These are phyloP conservation scores for Scophthalmus maximus DNA, from an alignment of 2,113 vertebrate genomes.

Conservation along the genomic window DNA sequence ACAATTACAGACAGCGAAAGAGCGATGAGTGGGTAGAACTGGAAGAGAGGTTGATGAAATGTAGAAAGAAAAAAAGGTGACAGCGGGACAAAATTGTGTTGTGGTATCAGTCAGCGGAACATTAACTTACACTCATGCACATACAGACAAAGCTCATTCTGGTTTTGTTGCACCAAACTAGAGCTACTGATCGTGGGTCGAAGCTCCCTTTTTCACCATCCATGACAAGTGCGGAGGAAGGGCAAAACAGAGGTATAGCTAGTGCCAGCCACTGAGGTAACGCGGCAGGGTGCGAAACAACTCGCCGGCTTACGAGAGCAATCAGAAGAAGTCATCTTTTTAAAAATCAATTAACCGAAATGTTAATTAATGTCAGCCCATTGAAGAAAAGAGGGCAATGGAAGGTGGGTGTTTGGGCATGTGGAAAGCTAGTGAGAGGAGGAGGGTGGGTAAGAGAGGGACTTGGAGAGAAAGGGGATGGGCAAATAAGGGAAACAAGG, in stretches of 20 bases:
- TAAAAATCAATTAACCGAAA: constrained; percentile 97
- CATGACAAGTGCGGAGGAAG: constrained; percentile 69
- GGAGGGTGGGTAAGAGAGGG: constrained; percentile 82
- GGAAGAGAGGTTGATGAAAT: constrained; percentile 40
- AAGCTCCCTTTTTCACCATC: constrained; percentile 61
- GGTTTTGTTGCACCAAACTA: constrained; percentile 47
- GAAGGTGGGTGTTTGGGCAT: constrained; percentile 72
- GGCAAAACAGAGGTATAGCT: constrained; percentile 61
- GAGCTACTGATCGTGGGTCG: constrained; percentile 67
- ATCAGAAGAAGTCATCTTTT: constrained; percentile 92
- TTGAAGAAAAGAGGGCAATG: constrained; percentile 86
- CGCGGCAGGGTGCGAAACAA: constrained; percentile 50
- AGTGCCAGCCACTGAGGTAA: constrained; percentile 53
- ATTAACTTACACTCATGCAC: constrained; percentile 72
- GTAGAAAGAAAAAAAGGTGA: constrained; percentile 54
- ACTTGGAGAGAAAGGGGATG: constrained; percentile 87
- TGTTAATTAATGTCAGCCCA: constrained; percentile 98
- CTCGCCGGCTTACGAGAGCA: constrained; percentile 82
- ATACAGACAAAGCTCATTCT: constrained; percentile 38
- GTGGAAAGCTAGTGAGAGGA: constrained; percentile 73
- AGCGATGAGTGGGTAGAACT: constrained; percentile 19
- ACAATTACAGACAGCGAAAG: constrained; percentile 33
- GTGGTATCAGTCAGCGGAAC: constrained; percentile 71
- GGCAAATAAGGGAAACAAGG: constrained; percentile 90
- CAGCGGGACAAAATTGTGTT: constrained; percentile 47